Base-by-base conservation (phyloP, 2,113 vertebrate species). In the Archilochus colubris region DNA sequence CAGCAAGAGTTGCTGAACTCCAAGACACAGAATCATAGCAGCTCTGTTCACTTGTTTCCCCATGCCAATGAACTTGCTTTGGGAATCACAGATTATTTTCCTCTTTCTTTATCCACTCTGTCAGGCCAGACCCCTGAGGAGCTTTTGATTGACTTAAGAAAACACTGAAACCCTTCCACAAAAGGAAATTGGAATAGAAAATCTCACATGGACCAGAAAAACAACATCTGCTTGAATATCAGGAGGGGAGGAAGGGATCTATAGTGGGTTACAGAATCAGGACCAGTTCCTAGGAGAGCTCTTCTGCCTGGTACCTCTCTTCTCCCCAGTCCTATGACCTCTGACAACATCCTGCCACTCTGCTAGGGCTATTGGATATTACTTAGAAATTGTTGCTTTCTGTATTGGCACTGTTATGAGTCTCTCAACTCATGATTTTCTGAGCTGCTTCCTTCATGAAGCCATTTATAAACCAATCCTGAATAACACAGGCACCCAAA, bases 1-100 rank as follows among this genome's bases (percentile, higher is more conserved):
- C 92, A 92, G 91, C 74, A 94, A 80, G 89, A 94, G 82, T 51
- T 82, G 63, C 44, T 82, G 70, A 92, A 90, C 46, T 87, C 54
- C 55, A 67, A 80, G 48, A 90, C 43, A 85, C 91, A 54, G 59
- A 67, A 83, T 30, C 1, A 0, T 6, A 80, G 57, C 63, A 74
- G 44, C 23, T 85, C 84, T 89, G 31, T 67, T 95, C 28, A 8
- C n/a, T 89, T 68, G 64, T 48, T 88, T 94, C 21, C 33, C 20
- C 38, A 70, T 51, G 72, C 64, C 7, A 3, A 44, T 12, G 51
- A 91, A 78, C 38, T 80, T 83, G 38, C 22, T 40, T 58, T 53
- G 53, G 55, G 33, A 89, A 31, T 67, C 33, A 40, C 30, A 53
- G 62, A 46, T 51, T 48, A 62, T 63, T 82, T 80, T 87, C 38